Evolutionary conservation across 2,113 vertebrate genomes (phyloP), one percentile per base, ranked within the genome.

Genomic region (Chunga burmeisteri): DNA sequence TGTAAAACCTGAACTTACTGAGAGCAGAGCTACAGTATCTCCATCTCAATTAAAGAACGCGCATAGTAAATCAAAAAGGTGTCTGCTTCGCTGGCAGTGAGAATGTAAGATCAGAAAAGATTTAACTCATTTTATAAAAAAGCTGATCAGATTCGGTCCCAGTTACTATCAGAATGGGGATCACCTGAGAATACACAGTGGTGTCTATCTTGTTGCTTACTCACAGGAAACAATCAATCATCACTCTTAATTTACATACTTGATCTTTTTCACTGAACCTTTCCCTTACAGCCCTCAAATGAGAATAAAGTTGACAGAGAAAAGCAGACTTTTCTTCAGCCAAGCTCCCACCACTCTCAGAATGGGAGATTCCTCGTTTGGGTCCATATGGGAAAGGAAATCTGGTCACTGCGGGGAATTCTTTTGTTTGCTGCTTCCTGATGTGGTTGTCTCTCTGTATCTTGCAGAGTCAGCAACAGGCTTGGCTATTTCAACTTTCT

Each of bases 61-160:
- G 58, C 88, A 91, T n/a, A 73, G 89, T 50, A 94, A 92, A 94
- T 87, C 61, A 93, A 75, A 95, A 97, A 91, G 81, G 56, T 49
- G 65, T n/a, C 70, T 89, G 91, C 77, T 91, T 94, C 72, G 90
- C 94, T 71, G 40, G 29, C 52, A 94, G 84, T 79, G 61, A 91
- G 47, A 87, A 91, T 79, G 25, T 53, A 94, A 90, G 66, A 96
- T 82, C 96, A 96, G 49, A 96, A 91, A 95, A 80, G 78, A 85
- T 25, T 25, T 83, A 68, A 49, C 77, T 79, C 8, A 0, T 70
- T 87, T 89, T 82, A 19, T 94, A 94, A 87, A 5, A 2, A 86
- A 94, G 65, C 52, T 84, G 62, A 87, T 94, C 77, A 81, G 40
- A 52, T 89, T 96, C 94, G 77, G 72, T 49, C 68, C 79, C 16